Evolutionary conservation across 1,140 invertebrate species (phyloP), one percentile per base, ranked within the genome.

Genomic region (Drosophila nebulosa): DNA sequence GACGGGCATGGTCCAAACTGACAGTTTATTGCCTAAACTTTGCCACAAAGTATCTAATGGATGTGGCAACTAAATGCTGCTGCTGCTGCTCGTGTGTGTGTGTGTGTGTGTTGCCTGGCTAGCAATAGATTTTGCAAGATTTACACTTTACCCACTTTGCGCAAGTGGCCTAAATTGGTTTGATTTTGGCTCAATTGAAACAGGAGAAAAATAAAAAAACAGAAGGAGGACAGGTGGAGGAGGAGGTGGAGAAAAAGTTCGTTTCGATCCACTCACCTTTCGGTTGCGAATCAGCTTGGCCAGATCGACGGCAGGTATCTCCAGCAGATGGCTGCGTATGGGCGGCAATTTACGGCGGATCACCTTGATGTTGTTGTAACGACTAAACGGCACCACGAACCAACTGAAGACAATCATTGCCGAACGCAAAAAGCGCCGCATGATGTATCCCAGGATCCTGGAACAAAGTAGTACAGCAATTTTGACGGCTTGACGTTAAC

Each of bases 361-460:
- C 94, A 95, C 91, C 92, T 93, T 86, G 93, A 95, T 90, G 94
- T 95, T 86, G 92, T 93, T 94, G 90, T 92, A 93, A 32, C 89
- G 88, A 70, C 90, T 91, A 68, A 91, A 91, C 69, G 90, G 90
- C 52, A 91, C 88, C 50, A 91, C 90, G 71, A 91, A 91, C 90
- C 90, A 91, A 72, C 90, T 91, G 90, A 91, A 91, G 79, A 91
- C 90, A 56, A 91, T 90, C 90, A 91, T 91, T 56, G 90, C 90
- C 74, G 89, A 90, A 39, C 90, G 89, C 79, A 91, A 77, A 72
- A 91, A 90, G 59, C 90, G 88, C 71, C 90, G 83, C 89, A 91
- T 91, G 78, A 91, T 90, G 81, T 91, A 91, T 76, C 89, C 89
- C 90, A 91, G 83, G 72, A 91, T 91, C 78, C 90, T 91, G 89